Conservation (phyloP, 2,797 vertebrate genomes). For the Momotus momota region DNA sequence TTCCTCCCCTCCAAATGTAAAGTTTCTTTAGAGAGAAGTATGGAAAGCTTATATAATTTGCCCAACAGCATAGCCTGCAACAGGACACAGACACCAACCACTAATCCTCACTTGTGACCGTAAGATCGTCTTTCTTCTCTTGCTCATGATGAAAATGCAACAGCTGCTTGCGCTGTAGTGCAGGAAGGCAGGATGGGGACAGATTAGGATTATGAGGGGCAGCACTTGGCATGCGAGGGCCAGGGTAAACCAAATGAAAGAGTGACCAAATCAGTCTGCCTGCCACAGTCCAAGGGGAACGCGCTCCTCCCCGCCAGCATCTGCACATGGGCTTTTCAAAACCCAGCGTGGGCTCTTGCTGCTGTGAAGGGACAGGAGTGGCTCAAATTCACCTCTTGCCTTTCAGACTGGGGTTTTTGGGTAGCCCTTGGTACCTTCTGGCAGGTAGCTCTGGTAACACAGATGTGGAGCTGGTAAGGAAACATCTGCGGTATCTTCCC, state of each 20-base stretch:
- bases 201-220: conserved; percentile 7
- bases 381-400: neutral
- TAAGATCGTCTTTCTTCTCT: neutral
- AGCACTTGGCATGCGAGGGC: neutral
- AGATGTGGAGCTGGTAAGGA: neutral
- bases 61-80: neutral
- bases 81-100: neutral
- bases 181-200: neutral
- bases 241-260: neutral
- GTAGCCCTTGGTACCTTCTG: neutral
- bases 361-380: neutral
- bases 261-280: neutral
- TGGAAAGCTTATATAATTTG: neutral
- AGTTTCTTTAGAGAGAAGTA: neutral
- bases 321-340: neutral
- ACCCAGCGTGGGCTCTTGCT: neutral
- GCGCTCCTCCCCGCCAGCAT: accelerated
- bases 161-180: neutral
- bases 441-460: neutral
- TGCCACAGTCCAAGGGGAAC: neutral
- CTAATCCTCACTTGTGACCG: neutral
- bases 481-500: neutral
- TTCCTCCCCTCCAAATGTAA: neutral
- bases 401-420: neutral
- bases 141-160: neutral